Base-by-base conservation (phyloP, 2,888 invertebrate genomes). In the Halictus quadricinctus region DNA sequence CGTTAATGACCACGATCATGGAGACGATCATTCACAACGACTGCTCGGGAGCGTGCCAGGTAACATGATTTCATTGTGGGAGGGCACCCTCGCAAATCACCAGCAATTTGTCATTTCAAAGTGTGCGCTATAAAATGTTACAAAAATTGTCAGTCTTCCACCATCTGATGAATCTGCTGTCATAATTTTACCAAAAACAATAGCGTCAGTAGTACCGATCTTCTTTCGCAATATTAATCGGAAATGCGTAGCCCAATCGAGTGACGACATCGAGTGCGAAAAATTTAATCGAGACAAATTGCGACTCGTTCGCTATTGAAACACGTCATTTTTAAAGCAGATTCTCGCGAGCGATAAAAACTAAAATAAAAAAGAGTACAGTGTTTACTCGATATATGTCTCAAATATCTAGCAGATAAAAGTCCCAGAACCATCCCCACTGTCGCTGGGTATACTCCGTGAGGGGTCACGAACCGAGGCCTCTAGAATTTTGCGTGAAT, bases 11-110 rank as follows among this genome's bases (percentile, higher is more conserved):
- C 29, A 41, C 66, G 21, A 69, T 69, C 66, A 69, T 69, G 66
- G n/a, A 41, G 46, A 48, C 36, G 64, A 43, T 69, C 74, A 58
- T 46, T 36, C 25, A 21, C 46, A n/a, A 79, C 46, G 25, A 80
- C 48, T 25, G 54, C 66, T 50, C 54, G 64, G 43, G 29, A 66
- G 25, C 43, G 70, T 43, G n/a, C 43, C n/a, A 13, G 73, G 46
- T 7, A 50, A 29, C 50, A 72, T 41, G 36, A 66, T 66, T 72
- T 69, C 41, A 36, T 21, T 8, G 66, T 10, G 21, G 36, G 36
- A 66, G 10, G 21, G 10, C 66, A 66, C 29, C 66, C 66, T 18
- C 36, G 18, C 41, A 21, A 21, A 69, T 69, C 66, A 21, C 66
- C 36, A 69, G 66, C 21, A 69, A 41, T 69, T 69, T 64, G 29